phyloP scores from a whole-genome alignment of 2,113 vertebrate species.

The Conger conger region DNA sequence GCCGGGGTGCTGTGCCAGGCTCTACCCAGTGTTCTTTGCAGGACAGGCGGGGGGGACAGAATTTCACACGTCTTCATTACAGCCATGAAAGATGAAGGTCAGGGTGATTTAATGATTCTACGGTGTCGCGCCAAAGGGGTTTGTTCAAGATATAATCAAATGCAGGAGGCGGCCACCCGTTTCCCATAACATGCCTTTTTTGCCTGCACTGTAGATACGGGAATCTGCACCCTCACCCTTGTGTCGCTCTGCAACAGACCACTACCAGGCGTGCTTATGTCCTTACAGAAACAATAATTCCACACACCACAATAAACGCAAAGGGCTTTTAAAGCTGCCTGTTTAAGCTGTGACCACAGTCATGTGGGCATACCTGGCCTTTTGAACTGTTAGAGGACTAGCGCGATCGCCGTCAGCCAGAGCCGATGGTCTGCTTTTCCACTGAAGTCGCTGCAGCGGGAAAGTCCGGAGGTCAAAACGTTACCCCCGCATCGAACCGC shows the following conservation, averaged over 20 bases:
- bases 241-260: not conserved
- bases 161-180: not conserved
- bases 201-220: not conserved
- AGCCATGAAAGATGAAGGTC: slow-evolving; percentile 22
- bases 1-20: slow-evolving; percentile 53
- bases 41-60: slow-evolving; percentile 22
- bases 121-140: not conserved
- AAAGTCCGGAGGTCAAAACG: not conserved
- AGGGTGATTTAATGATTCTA: not conserved
- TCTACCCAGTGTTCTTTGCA: slow-evolving; percentile 40
- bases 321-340: too few species aligned
- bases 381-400: too few species aligned
- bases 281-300: too few species aligned
- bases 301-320: too few species aligned
- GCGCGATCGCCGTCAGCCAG: too few species aligned
- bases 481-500: not conserved
- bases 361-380: too few species aligned
- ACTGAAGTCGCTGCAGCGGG: not conserved
- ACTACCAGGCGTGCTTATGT: not conserved
- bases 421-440: not conserved
- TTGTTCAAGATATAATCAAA: not conserved
- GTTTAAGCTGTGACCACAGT: too few species aligned
- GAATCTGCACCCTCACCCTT: too few species aligned
- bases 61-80: slow-evolving; percentile 26
- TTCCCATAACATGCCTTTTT: not conserved